Percentiles rank a stretch among this genome's conserved stretches.
phyloP scores from a whole-genome alignment of 1,140 invertebrate species.

The roundworm (Caenorhabditis elegans) region WBcel235 BX284604.4:7514001-7514500 shows the following conservation, averaged over 20 bases:
- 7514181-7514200: conserved; percentile 93
- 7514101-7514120: conserved; percentile 22
- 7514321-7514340: neutral
- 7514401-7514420: neutral
- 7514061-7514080: conserved; percentile 86
- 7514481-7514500: conserved; percentile 16
- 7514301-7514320: conserved; percentile 56
- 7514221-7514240: conserved; percentile 76
- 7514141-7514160: conserved; percentile 94
- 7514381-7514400: neutral
- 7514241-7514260: conserved; percentile 65
- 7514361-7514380: neutral
- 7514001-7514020: conserved; percentile 40
- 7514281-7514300: conserved; percentile 58
- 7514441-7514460: too few relatives aligned
- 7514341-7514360: neutral
- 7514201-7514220: conserved; percentile 77
- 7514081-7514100: conserved; percentile 77
- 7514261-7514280: conserved; percentile 61
- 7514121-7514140: too few relatives aligned
- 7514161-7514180: conserved; percentile 91
- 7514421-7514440: too few relatives aligned
- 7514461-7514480: too few relatives aligned
- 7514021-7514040: conserved; percentile 93
- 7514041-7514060: conserved; percentile 93